phyloP scores from a whole-genome alignment of 2,797 vertebrate genomes.

The Intellagama lesueurii region DNA sequence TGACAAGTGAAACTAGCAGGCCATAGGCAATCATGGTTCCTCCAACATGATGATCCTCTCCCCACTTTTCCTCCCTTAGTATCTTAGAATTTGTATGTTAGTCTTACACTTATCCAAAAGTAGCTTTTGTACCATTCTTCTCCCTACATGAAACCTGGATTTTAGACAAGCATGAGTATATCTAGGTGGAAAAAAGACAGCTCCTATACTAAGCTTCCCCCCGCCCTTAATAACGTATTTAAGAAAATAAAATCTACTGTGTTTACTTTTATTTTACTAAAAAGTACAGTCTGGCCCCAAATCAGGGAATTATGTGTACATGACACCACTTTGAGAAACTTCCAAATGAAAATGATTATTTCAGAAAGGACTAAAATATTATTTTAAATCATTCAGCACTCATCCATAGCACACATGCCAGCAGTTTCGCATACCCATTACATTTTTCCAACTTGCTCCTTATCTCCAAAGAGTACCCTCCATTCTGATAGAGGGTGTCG shows the following conservation, averaged over 20 bases:
- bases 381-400: constrained; percentile 42
- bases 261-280: background rate
- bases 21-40: no score
- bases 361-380: background rate
- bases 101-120: no score
- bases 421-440: constrained; percentile 57
- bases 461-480: constrained; percentile 64
- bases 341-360: background rate
- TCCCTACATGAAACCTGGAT: no score
- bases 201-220: background rate
- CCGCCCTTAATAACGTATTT: no score
- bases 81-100: no score
- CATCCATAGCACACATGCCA: constrained; percentile 46
- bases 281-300: constrained; percentile 13
- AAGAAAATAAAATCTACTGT: background rate
- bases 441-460: constrained; percentile 58
- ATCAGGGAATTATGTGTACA: background rate
- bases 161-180: no score
- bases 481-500: constrained; percentile 64
- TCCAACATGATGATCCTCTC: no score
- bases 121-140: no score
- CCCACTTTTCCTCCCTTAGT: no score
- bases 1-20: no score
- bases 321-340: constrained; percentile 18
- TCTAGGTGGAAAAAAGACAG: background rate